Evolutionary conservation across 1,140 invertebrate genomes (phyloP), one percentile per base, ranked within the genome.

Genomic region (Subanguina moxae): DNA sequence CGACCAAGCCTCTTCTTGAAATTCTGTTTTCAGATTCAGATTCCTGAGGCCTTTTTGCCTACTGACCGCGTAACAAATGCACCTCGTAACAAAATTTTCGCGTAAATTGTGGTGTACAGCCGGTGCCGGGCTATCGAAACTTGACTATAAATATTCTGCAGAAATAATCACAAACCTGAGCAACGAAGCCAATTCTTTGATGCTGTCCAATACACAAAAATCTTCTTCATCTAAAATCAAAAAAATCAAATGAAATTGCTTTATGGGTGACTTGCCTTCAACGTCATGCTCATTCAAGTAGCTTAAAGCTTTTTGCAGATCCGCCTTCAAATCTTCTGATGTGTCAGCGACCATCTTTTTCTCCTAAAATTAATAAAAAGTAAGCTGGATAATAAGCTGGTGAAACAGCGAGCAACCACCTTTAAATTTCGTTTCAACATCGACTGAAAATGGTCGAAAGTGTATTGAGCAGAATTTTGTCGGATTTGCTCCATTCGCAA

Each of bases 401-500:
- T 11, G 11, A 38, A 38, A 5, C 48, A 25, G 15, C 3, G 8
- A 52, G 23, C 3, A 52, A 19, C 11, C n/a, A 45, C 48, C 48
- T 52, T 52, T 25, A 52, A 52, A 52, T 52, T 52, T 52, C 48
- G 3, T 52, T 52, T 52, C n/a, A 52, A 15, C 3, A 52, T 52
- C 48, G 48, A 52, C 48, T 52, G 48, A 15, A 52, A 52, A 52
- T 52, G 48, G 48, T 52, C 48, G 23, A 52, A 52, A 25, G 1
- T 52, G 23, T 52, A 52, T 52, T 52, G 48, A 8, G 15, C n/a
- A 7, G n/a, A 21, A 25, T 25, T 52, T 52, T 52, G 48, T 5
- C 48, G 48, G 3, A 25, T 52, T 52, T 52, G 48, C 15, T 52
- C 48, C 48, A 52, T 52, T 15, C 48, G n/a, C 23, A 52, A 25